Base-by-base conservation (phyloP, 2,888 invertebrate species). In the Diadromus collaris region DNA sequence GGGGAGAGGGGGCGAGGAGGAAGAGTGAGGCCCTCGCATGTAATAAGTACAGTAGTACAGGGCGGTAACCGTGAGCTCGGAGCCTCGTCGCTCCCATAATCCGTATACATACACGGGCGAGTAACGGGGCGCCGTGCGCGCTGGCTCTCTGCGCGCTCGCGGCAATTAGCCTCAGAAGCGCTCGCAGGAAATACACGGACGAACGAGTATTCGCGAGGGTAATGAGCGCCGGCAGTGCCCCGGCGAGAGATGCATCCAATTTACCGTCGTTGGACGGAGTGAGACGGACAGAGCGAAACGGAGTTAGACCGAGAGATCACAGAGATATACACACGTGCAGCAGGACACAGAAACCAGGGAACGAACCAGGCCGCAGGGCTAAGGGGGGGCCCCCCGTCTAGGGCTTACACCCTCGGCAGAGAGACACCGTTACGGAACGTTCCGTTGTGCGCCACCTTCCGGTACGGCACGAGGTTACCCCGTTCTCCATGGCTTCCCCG, bases 101-200 rank as follows among this genome's bases (percentile, higher is more conserved):
- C 85, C 87, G 81, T 56, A 54, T 34, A 38, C 21, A 56, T 69
- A 61, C 58, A 76, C 71, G 68, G 80, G 78, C 84, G 85, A 85
- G 81, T 86, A 88, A 88, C 87, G 87, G 86, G 48, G 74, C 74
- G 80, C 64, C 51, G 51, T 75, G 63, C 71, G 63, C 60, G 63
- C 46, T 64, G 48, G 27, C 74, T 56, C 78, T 68, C 70, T 54
- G 71, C 85, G 71, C 85, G 84, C 83, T 86, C 84, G 83, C 83
- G 83, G 86, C 87, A 89, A 89, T 89, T 89, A 89, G 88, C 87
- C 38, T 72, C 76, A 64, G 72, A 48, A 76, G 72, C 56, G 56
- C 76, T 86, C 83, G 83, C 84, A 83, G 84, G 85, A 84, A 86
- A 86, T 83, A 86, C 84, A 84, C 72, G 83, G 83, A 74, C 83